A percentile compares a stretch with the other conserved stretches of the same genome.
phyloP scores from a whole-genome alignment of 23 tunicate genomes.

The Styela plicata region DNA sequence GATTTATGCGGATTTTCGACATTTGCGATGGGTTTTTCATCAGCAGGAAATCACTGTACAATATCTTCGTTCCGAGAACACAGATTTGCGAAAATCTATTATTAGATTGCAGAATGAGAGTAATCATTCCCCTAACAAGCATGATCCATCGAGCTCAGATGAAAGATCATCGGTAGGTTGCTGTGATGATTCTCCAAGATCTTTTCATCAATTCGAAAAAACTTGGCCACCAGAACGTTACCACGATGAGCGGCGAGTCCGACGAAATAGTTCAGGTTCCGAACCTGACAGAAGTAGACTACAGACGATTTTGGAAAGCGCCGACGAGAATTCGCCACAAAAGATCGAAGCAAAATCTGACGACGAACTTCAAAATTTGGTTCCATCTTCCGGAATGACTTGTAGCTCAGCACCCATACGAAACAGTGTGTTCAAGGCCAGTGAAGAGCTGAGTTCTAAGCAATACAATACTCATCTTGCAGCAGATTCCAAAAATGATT shows the following conservation, averaged over 20 bases:
- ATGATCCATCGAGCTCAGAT: background rate
- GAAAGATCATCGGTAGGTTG: background rate
- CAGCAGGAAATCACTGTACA: conserved; percentile 21
- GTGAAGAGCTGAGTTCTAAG: background rate
- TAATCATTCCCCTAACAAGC: too few species aligned
- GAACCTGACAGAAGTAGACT: background rate
- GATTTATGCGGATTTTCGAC: background rate
- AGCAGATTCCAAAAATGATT: background rate
- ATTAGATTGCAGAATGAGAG: background rate
- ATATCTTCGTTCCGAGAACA: conserved; percentile 16
- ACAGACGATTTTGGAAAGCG: conserved; percentile 13
- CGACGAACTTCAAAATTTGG: background rate
- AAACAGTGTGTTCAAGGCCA: background rate
- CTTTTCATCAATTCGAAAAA: background rate
- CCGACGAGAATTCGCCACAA: background rate
- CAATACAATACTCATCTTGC: background rate
- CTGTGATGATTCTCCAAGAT: background rate
- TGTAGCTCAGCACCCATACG: background rate
- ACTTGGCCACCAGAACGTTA: background rate
- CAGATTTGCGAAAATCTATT: background rate
- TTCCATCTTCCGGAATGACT: too few species aligned
- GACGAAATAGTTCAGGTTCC: background rate
- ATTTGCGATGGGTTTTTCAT: conserved; percentile 24
- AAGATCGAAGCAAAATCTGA: background rate
- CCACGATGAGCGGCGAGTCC: background rate